These are phyloP conservation scores for Helicolenus hilgendorfi DNA, from an alignment of 2,797 vertebrate species.

Conservation along the genomic window DNA sequence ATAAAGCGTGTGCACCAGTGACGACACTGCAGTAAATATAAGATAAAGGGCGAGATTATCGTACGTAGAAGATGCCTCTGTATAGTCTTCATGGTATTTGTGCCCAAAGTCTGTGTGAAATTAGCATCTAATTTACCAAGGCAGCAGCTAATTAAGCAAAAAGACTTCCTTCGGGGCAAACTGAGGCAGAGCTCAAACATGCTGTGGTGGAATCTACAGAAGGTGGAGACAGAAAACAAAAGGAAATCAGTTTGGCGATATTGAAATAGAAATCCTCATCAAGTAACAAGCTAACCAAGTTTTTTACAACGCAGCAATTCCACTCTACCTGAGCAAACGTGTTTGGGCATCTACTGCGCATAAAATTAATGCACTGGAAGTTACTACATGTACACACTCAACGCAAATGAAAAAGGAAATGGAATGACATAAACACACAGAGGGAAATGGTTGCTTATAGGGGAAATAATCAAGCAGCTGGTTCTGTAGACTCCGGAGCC, in stretches of 20 bases:
- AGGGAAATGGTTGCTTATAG: neutral
- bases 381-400: neutral
- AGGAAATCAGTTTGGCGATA: neutral
- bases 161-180: constrained; percentile 35
- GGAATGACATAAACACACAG: neutral
- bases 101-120: constrained; percentile 23
- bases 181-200: constrained; percentile 9
- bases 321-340: constrained; percentile 1
- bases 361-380: constrained; percentile 52
- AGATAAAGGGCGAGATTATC: neutral
- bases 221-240: constrained; percentile 7
- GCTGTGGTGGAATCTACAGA: neutral
- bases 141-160: constrained; percentile 47
- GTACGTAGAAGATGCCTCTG: neutral
- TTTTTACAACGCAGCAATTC: constrained; percentile 3
- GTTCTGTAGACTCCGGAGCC: neutral
- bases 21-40: neutral
- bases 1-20: neutral
- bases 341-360: neutral
- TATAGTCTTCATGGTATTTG: constrained; percentile 2
- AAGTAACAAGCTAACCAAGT: neutral
- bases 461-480: neutral
- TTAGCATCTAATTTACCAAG: constrained; percentile 43
- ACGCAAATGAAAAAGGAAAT: constrained; percentile 12
- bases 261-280: constrained; percentile 29